These are phyloP conservation scores for Schrankia costaestrigalis DNA, from an alignment of 2,888 invertebrate genomes.

Conservation along the genomic window DNA sequence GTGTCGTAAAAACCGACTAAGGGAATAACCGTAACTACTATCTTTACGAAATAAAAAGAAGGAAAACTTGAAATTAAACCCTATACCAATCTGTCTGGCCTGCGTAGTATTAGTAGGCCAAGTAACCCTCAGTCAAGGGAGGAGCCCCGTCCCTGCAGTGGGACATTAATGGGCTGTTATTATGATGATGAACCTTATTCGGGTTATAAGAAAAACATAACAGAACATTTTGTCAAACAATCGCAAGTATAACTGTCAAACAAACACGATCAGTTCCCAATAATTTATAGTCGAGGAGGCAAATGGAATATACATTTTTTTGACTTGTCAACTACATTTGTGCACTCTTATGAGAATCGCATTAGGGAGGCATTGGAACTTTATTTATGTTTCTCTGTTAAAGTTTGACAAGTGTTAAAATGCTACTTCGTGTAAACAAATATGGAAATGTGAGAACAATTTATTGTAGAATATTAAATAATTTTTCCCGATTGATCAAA, in stretches of 20 bases:
- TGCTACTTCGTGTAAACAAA: not conserved
- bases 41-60: no score
- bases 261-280: constrained; percentile 12
- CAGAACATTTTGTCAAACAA: constrained; percentile 6
- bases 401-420: constrained; percentile 20
- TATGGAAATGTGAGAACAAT: not conserved
- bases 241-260: constrained; percentile 13
- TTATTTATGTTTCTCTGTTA: constrained; percentile 16
- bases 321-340: constrained; percentile 29
- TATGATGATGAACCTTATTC: no score
- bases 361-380: constrained; percentile 26
- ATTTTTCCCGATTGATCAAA: no score
- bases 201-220: no score
- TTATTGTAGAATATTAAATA: not conserved
- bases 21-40: no score
- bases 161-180: no score
- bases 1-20: no score
- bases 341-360: constrained; percentile 27
- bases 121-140: no score
- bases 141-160: no score
- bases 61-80: no score
- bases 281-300: constrained; percentile 18
- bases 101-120: no score
- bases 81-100: no score
- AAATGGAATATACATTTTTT: constrained; percentile 30